phyloP scores from a whole-genome alignment of 2,797 vertebrate genomes.

The Microcaecilia unicolor region DNA sequence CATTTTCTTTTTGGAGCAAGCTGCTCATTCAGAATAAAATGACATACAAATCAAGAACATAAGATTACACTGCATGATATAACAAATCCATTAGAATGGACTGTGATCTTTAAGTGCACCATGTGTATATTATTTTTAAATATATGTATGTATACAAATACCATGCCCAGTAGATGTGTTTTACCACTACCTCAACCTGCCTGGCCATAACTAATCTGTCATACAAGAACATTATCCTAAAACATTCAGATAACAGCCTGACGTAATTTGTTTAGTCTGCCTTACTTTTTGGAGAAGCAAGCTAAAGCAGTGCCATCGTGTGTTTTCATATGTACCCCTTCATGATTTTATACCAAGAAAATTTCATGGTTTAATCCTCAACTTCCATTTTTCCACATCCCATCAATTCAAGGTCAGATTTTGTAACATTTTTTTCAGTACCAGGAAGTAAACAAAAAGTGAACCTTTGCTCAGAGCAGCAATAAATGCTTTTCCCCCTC shows the following conservation, averaged over 20 bases:
- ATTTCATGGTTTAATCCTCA: neutral
- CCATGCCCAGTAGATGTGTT: slow-evolving; percentile 64
- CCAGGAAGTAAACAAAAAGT: slow-evolving; percentile 32
- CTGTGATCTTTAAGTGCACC: slow-evolving; percentile 68
- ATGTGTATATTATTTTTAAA: slow-evolving; percentile 32
- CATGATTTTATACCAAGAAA: slow-evolving; percentile 15
- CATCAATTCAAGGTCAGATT: slow-evolving; percentile 36
- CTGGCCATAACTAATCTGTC: slow-evolving; percentile 31
- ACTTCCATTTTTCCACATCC: too few relatives aligned
- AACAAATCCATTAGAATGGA: slow-evolving; percentile 55
- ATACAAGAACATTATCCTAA: slow-evolving; percentile 21
- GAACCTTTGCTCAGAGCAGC: slow-evolving; percentile 54
- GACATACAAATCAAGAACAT: slow-evolving; percentile 27
- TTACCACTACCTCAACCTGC: slow-evolving; percentile 67
- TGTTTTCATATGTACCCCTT: slow-evolving; percentile 19
- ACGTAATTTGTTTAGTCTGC: slow-evolving; percentile 5
- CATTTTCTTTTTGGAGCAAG: slow-evolving; percentile 50
- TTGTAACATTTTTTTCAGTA: slow-evolving; percentile 32
- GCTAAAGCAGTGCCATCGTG: slow-evolving; percentile 23
- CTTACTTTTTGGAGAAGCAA: slow-evolving; percentile 5
- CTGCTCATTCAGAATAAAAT: slow-evolving; percentile 33
- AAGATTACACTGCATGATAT: slow-evolving; percentile 60
- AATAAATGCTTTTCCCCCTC: slow-evolving; percentile 22
- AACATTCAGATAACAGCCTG: slow-evolving; percentile 2
- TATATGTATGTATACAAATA: slow-evolving; percentile 46